A percentile compares a stretch with the other conserved stretches of the same genome.
Evolutionary conservation across 2,113 vertebrate genomes (phyloP).

Genomic region (Cacatua alba): DNA sequence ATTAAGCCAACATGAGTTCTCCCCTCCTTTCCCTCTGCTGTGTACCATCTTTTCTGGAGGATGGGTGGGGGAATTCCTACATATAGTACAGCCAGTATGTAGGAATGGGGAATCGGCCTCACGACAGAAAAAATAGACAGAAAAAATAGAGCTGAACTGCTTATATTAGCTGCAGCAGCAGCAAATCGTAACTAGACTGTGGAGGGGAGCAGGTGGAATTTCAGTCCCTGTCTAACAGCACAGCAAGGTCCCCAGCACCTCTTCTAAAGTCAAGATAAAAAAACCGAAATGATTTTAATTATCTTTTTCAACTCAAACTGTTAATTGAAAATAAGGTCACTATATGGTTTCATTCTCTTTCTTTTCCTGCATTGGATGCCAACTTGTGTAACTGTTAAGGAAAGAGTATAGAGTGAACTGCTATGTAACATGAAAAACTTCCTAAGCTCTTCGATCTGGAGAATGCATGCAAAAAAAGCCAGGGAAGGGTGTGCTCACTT

Average conservation of each 20-base stretch:
- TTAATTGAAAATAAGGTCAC: slow-evolving; percentile 29
- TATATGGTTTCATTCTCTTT: neutral
- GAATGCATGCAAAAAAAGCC: neutral
- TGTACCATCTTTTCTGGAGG: neutral
- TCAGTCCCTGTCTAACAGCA: neutral
- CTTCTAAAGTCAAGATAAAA: slow-evolving; percentile 21
- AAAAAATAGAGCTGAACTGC: neutral
- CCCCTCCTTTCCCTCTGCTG: neutral
- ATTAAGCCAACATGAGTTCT: neutral
- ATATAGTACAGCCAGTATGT: neutral
- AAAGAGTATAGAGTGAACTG: neutral
- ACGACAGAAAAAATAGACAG: neutral
- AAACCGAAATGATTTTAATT: slow-evolving; percentile 69
- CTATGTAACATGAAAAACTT: neutral
- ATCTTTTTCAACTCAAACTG: slow-evolving; percentile 57
- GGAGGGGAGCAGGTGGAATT: neutral
- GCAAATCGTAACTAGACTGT: neutral
- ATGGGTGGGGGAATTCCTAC: neutral
- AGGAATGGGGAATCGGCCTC: neutral
- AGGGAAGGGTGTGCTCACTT: neutral
- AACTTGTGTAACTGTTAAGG: neutral
- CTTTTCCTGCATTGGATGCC: neutral
- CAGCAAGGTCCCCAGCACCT: neutral
- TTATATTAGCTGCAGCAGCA: neutral
- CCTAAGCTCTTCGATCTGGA: neutral